Base-by-base conservation (phyloP, 1,140 invertebrate genomes). In the Uloborus diversus region DNA sequence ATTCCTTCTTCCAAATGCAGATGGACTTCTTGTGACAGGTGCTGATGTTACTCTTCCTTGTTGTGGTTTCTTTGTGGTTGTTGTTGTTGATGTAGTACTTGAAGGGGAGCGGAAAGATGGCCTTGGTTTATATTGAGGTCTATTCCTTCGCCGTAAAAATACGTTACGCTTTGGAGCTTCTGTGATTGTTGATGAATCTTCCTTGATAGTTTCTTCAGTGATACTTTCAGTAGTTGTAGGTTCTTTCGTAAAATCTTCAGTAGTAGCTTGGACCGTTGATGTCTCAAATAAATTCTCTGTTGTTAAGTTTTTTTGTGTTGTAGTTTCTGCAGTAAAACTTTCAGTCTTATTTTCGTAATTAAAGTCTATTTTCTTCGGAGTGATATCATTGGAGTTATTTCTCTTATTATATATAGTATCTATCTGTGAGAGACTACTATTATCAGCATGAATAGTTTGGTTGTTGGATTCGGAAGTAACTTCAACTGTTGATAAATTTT, bases 51-150 rank as follows among this genome's bases (percentile, higher is more conserved):
- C 17, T 35, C 7, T 56, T 14, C 14, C 27, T 71, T 14, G 11
- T 37, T 28, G 32, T 17, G 42, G 65, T 14, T 37, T 25, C 35
- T 53, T 64, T 3, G 65, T 20, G 4, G 68, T 42, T 14, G 57
- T 3, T 42, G 51, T 4, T 62, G 80, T n/a, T 25, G 62, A 30
- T 42, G 69, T 66, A 20, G 75, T 30, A n/a, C 69, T 20, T 4
- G 68, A 20, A 9, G 70, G 59, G 37, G 80, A 71, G 11, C 71
- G 66, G 25, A 81, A 59, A 5, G 71, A 69, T 1, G 71, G 61
- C 33, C 68, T 65, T 51, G 61, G 75, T 59, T 59, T 79, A 7
- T 68, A 79, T 28, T 25, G 23, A 13, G 76, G 76, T 33, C 76
- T 68, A 49, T 68, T 79, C 49, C 76, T 42, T 27, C 76, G 30